phyloP scores from a whole-genome alignment of 2,888 invertebrate genomes.

The Caenorhabditis zanzibari region DNA sequence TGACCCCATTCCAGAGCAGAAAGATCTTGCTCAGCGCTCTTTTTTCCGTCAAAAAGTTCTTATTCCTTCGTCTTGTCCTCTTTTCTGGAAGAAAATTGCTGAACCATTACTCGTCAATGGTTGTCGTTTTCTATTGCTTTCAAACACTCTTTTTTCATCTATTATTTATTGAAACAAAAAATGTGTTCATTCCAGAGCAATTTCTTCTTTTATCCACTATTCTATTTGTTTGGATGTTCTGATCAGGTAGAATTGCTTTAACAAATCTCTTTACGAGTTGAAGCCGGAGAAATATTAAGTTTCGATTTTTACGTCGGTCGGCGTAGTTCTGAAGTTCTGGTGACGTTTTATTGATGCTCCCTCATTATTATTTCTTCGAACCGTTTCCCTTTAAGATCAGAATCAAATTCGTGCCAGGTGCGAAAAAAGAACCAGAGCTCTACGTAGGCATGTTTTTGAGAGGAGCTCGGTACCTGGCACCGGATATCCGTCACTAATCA shows the following conservation, averaged over 20 bases:
- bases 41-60: slow-evolving; percentile 56
- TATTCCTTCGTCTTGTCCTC: slow-evolving; percentile 49
- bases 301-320: not conserved
- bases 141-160: slow-evolving; percentile 36
- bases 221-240: slow-evolving; percentile 8
- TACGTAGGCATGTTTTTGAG: not conserved
- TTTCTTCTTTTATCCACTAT: slow-evolving; percentile 6
- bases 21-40: not conserved
- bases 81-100: slow-evolving; percentile 57
- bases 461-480: slow-evolving; percentile 37
- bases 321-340: not conserved
- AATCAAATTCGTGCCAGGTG: not conserved
- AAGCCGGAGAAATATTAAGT: too few relatives aligned
- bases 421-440: slow-evolving; percentile 6
- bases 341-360: not conserved
- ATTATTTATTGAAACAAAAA: slow-evolving; percentile 61
- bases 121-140: slow-evolving; percentile 53
- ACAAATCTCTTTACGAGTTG: not conserved
- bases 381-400: not conserved
- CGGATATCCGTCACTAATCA: slow-evolving; percentile 33
- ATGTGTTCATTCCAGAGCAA: slow-evolving; percentile 33
- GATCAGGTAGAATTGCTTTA: not conserved
- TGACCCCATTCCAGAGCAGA: slow-evolving; percentile 37
- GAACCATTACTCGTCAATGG: slow-evolving; percentile 59
- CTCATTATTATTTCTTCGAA: too few relatives aligned